Conservation (phyloP, 2,113 vertebrate species). For the Pteruthius melanotis region DNA sequence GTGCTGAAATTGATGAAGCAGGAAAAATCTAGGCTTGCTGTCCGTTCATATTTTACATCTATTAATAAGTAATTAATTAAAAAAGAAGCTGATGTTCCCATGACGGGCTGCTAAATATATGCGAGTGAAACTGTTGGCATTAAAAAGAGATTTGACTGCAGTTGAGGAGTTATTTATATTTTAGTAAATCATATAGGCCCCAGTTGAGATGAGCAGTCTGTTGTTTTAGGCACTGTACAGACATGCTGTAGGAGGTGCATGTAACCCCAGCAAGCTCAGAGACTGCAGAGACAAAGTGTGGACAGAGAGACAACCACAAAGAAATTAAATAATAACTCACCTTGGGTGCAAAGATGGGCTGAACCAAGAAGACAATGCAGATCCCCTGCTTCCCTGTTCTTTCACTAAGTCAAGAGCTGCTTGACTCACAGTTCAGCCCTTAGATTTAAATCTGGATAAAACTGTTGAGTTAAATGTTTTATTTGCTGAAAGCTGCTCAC, state of each 20-base stretch:
- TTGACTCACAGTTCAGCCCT: neutral
- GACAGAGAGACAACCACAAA: neutral
- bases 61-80: constrained; percentile 61
- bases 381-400: neutral
- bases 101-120: constrained; percentile 9
- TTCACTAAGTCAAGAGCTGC: neutral
- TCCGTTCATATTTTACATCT: constrained; percentile 31
- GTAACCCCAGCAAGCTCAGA: neutral
- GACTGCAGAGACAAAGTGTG: neutral
- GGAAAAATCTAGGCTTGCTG: neutral
- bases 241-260: neutral
- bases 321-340: neutral
- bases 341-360: neutral
- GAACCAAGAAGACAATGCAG: neutral
- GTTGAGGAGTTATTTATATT: constrained; percentile 25
- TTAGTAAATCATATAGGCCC: constrained; percentile 2
- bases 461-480: neutral
- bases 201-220: neutral
- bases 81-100: constrained; percentile 33
- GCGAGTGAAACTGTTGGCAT: constrained; percentile 1
- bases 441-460: neutral
- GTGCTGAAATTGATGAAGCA: constrained; percentile 10
- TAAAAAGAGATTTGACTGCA: constrained; percentile 39
- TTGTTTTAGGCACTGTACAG: neutral
- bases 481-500: neutral